A percentile compares a stretch with the other conserved stretches of the same genome.
These are phyloP conservation scores for Tachypleus tridentatus DNA, from an alignment of 1,140 invertebrate species.

Conservation along the genomic window DNA sequence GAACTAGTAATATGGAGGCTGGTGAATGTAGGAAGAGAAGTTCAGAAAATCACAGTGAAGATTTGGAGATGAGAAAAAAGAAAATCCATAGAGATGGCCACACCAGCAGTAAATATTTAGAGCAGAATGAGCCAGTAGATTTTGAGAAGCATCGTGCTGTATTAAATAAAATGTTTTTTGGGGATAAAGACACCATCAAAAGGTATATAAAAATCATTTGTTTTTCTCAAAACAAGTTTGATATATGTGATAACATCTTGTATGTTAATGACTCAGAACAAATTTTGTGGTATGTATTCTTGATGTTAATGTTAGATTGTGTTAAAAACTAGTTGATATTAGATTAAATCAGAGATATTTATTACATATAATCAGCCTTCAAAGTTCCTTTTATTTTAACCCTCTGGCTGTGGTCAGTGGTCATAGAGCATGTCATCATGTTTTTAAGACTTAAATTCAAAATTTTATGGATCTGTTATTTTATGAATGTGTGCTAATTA, in stretches of 20 bases:
- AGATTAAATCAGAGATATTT: neutral
- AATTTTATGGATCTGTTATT: too few relatives aligned
- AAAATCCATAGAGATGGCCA: too few relatives aligned
- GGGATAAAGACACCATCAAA: slow-evolving; percentile 43
- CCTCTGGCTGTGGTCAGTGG: too few relatives aligned
- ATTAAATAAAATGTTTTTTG: slow-evolving; percentile 51
- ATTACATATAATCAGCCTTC: neutral
- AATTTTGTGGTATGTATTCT: neutral
- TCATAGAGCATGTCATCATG: too few relatives aligned
- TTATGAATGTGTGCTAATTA: too few relatives aligned
- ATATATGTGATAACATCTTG: neutral
- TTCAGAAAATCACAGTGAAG: too few relatives aligned
- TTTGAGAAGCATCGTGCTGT: slow-evolving; percentile 30
- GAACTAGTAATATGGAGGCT: too few relatives aligned
- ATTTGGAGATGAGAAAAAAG: too few relatives aligned
- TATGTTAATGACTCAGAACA: neutral
- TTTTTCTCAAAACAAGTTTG: slow-evolving; percentile 2
- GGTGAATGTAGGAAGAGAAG: too few relatives aligned
- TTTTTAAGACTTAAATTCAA: too few relatives aligned
- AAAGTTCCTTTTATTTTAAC: neutral
- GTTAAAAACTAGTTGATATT: neutral
- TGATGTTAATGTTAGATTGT: neutral
- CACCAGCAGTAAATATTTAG: too few relatives aligned
- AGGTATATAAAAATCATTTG: slow-evolving; percentile 23
- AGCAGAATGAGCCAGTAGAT: too few relatives aligned